Percentiles rank a stretch among this genome's conserved stretches.
phyloP scores from a whole-genome alignment of 2,888 invertebrate species.

The Pogonocherus hispidulus region DNA sequence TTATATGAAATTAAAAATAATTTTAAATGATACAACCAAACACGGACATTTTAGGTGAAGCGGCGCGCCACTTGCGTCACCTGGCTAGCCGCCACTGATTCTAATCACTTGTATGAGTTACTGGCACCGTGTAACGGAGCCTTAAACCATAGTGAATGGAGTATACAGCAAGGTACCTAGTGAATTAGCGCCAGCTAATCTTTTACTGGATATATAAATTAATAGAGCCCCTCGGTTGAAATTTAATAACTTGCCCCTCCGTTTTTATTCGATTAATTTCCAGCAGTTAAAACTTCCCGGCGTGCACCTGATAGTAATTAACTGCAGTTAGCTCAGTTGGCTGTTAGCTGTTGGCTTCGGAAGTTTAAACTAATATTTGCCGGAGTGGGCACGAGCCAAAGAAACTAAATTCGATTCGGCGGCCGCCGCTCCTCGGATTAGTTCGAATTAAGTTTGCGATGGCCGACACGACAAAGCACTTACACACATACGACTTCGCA shows the following conservation, averaged over 20 bases:
- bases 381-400: constrained; percentile 27
- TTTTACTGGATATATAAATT: neutral
- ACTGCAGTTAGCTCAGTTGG: constrained; percentile 32
- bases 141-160: too few relatives aligned
- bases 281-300: neutral
- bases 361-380: constrained; percentile 32
- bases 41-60: too few relatives aligned
- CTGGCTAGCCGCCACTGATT: too few relatives aligned
- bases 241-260: constrained; percentile 10
- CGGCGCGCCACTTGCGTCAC: too few relatives aligned
- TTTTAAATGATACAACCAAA: too few relatives aligned
- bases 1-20: too few relatives aligned
- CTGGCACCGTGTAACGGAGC: too few relatives aligned
- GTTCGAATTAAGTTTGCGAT: constrained; percentile 27
- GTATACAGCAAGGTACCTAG: too few relatives aligned
- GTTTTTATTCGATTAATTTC: constrained; percentile 23
- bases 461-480: constrained; percentile 40
- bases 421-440: constrained; percentile 14
- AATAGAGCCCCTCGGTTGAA: neutral
- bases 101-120: too few relatives aligned
- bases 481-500: constrained; percentile 32
- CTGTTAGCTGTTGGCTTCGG: neutral
- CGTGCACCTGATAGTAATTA: constrained; percentile 39
- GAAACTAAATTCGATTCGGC: constrained; percentile 27
- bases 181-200: too few relatives aligned